These are phyloP conservation scores for Dryocosmus kuriphilus DNA, from an alignment of 2,888 invertebrate genomes.

Conservation along the genomic window DNA sequence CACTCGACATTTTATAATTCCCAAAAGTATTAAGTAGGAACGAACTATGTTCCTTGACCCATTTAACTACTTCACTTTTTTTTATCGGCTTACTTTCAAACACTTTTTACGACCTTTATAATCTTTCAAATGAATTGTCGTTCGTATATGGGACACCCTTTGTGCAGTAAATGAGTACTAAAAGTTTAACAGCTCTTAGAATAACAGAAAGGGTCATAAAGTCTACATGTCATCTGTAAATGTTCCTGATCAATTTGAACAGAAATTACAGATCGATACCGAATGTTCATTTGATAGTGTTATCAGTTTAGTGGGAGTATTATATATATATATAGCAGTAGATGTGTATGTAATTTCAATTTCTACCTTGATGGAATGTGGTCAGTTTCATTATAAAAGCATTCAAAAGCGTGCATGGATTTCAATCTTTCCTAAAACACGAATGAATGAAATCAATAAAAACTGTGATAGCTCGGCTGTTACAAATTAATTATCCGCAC, in stretches of 20 bases:
- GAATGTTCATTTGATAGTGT: no score
- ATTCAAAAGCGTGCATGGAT: background rate
- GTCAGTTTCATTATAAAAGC: background rate
- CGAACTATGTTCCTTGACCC: no score
- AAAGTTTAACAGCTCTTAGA: background rate
- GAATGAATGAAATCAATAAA: constrained; percentile 29
- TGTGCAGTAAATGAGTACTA: background rate
- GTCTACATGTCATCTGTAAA: background rate
- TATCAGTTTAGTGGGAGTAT: no score
- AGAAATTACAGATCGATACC: background rate
- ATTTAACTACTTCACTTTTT: no score
- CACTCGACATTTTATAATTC: no score
- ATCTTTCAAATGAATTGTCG: background rate
- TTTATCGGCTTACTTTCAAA: no score
- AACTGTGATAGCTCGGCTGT: constrained; percentile 22
- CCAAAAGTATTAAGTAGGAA: no score
- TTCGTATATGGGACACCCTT: background rate
- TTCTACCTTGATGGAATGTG: background rate
- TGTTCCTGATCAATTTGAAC: background rate
- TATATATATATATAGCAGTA: no score
- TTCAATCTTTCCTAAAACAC: constrained; percentile 1
- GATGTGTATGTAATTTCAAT: background rate
- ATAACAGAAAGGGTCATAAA: background rate
- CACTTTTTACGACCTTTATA: no score
- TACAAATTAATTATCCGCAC: constrained; percentile 36